Evolutionary conservation across 2,113 vertebrate genomes (phyloP).

Genomic region (Mesoclemmys tuberculata): DNA sequence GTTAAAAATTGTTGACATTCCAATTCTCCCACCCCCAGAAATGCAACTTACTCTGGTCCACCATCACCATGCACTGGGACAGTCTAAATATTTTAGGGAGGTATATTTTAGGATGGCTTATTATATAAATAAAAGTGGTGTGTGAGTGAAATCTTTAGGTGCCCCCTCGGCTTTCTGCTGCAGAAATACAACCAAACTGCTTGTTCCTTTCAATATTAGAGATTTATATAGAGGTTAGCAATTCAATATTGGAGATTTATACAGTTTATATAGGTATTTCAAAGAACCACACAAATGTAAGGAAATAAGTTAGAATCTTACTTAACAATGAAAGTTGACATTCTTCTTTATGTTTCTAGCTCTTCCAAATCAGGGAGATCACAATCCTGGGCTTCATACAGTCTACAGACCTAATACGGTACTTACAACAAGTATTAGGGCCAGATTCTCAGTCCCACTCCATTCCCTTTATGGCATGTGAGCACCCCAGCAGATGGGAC

Average conservation of each 20-base stretch:
- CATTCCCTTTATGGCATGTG: not conserved
- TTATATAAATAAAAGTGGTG: not conserved
- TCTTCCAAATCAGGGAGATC: not conserved
- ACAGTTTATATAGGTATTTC: not conserved
- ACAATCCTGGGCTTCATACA: not conserved
- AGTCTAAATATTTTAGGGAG: conserved; percentile 4
- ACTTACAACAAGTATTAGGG: not conserved
- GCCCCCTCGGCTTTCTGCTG: not conserved
- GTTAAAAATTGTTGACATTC: not conserved
- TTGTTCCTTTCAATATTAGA: conserved; percentile 7
- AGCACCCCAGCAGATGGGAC: not conserved
- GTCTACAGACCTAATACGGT: not conserved
- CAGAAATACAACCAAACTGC: not conserved
- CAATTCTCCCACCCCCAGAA: not conserved
- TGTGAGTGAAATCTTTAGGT: conserved; percentile 8
- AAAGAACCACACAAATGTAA: not conserved
- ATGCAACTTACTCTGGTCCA: not conserved
- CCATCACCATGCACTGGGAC: not conserved
- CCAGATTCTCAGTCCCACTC: not conserved
- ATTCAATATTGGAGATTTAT: not conserved
- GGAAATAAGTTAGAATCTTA: conserved; percentile 8
- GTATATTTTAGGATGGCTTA: not conserved
- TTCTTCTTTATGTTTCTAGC: not conserved
- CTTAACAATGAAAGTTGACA: not conserved
- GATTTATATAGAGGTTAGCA: not conserved